These are phyloP conservation scores for Pseudomugil gertrudae DNA, from an alignment of 2,797 vertebrate genomes.

Conservation along the genomic window DNA sequence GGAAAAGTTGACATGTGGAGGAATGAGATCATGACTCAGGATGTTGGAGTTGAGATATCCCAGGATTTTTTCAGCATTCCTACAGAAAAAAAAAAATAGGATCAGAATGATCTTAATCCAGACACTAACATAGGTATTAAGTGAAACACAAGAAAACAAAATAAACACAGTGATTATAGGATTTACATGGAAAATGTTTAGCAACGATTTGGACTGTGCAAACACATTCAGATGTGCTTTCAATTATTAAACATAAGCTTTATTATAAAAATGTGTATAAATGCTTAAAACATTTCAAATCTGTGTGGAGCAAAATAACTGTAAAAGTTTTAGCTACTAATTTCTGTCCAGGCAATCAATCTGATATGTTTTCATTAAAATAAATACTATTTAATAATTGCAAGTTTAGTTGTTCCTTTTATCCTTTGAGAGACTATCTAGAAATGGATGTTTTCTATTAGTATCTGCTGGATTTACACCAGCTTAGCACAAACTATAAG, in stretches of 20 bases:
- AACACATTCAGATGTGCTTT: background rate
- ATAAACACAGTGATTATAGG: background rate
- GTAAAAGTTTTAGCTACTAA: no score
- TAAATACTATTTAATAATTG: no score
- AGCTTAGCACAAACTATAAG: no score
- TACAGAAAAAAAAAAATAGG: slow-evolving; percentile 43
- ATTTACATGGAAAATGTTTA: background rate
- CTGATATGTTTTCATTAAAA: no score
- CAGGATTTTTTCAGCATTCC: slow-evolving; percentile 93
- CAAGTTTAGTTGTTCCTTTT: no score
- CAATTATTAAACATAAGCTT: background rate
- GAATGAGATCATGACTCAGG: slow-evolving; percentile 92
- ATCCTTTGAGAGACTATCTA: no score
- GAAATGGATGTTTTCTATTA: no score
- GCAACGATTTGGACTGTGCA: background rate
- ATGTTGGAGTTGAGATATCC: slow-evolving; percentile 88
- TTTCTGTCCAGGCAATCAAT: no score
- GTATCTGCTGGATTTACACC: no score
- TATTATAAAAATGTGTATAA: no score
- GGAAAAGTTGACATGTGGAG: slow-evolving; percentile 93
- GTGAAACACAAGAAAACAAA: background rate
- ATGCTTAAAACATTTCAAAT: no score
- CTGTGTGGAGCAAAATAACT: no score
- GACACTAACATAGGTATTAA: background rate
- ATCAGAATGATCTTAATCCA: background rate